phyloP scores from a whole-genome alignment of 2,888 invertebrate genomes.

The Bimastos eiseni region DNA sequence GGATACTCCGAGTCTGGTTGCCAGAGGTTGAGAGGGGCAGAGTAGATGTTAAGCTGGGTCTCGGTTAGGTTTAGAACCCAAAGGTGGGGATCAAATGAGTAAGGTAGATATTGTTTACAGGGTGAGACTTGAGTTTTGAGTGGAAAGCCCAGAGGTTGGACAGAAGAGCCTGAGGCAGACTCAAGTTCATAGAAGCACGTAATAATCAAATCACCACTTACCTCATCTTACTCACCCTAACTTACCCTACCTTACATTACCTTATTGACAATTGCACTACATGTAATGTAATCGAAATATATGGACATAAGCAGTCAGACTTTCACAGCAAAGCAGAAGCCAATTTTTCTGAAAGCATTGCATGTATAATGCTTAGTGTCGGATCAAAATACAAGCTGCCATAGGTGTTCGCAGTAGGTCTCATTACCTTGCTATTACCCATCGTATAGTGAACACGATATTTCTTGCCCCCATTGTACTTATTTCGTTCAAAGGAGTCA shows the following conservation, averaged over 20 bases:
- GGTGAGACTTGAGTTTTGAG: no score
- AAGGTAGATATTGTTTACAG: no score
- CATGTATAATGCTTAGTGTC: not conserved
- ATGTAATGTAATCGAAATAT: no score
- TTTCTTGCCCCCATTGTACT: not conserved
- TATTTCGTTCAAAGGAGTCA: not conserved
- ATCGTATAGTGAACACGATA: constrained; percentile 41
- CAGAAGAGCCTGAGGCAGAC: no score
- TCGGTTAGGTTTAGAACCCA: no score
- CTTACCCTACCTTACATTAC: not conserved
- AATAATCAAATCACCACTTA: not conserved
- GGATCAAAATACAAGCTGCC: not conserved
- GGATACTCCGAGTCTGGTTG: no score
- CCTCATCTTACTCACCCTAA: not conserved
- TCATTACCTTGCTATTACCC: constrained; percentile 31
- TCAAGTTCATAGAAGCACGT: no score
- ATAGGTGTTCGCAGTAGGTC: not conserved
- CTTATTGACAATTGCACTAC: not conserved
- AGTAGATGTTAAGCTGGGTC: no score
- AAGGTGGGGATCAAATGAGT: no score
- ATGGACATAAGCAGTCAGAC: not conserved
- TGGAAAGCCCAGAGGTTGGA: no score
- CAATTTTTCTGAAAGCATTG: not conserved
- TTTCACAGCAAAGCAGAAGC: constrained; percentile 19
- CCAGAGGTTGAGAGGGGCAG: no score